phyloP scores from a whole-genome alignment of 2,888 invertebrate species.

The Podotricha telesiphe region DNA sequence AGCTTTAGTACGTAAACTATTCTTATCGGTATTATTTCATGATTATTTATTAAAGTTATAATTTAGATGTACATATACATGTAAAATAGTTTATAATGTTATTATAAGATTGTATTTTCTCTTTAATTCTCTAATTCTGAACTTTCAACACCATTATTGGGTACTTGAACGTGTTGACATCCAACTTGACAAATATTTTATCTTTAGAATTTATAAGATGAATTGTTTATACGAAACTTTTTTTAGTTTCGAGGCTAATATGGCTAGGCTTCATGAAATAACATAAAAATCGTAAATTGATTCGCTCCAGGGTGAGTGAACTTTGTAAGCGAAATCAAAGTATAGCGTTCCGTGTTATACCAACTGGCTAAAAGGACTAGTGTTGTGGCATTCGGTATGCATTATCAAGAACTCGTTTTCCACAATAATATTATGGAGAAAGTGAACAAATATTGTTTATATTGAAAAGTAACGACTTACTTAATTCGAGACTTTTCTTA shows the following conservation, averaged over 20 bases:
- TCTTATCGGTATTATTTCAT: too few relatives aligned
- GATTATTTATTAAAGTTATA: too few relatives aligned
- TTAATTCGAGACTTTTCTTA: neutral
- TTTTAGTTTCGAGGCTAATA: neutral
- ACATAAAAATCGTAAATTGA: slow-evolving; percentile 10
- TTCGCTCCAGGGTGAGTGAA: slow-evolving; percentile 32
- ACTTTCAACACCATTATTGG: too few relatives aligned
- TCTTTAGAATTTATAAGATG: too few relatives aligned
- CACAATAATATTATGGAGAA: slow-evolving; percentile 2
- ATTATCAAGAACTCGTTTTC: slow-evolving; percentile 17
- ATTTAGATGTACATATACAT: too few relatives aligned
- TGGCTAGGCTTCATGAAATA: neutral
- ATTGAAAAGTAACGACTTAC: neutral
- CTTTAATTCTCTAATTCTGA: too few relatives aligned
- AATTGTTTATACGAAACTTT: too few relatives aligned
- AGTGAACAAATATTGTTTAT: neutral
- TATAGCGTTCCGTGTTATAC: slow-evolving; percentile 32
- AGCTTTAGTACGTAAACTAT: too few relatives aligned
- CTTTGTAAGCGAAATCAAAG: slow-evolving; percentile 31
- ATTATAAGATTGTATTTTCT: too few relatives aligned
- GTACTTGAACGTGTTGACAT: too few relatives aligned
- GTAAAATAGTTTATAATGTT: too few relatives aligned
- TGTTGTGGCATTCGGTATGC: slow-evolving; percentile 15
- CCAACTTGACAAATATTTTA: too few relatives aligned
- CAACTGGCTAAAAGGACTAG: slow-evolving; percentile 22